Evolutionary conservation across 2,888 invertebrate species (phyloP).

Genomic region (Scaptomyza polygonia): DNA sequence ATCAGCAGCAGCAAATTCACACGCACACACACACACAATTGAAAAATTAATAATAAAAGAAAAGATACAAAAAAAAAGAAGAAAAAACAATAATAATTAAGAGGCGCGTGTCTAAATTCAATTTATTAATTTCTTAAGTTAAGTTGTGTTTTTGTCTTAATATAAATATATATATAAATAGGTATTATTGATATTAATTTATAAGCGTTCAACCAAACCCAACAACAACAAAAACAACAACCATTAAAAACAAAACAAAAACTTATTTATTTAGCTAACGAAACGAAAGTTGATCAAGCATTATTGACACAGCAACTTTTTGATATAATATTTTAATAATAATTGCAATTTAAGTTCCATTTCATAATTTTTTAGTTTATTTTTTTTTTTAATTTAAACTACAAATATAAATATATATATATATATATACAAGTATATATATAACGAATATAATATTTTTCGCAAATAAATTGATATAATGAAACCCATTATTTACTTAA

Average conservation of each 20-base stretch:
- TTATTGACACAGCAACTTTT: too few relatives aligned
- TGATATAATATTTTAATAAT: constrained; percentile 32
- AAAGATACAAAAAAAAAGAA: neutral
- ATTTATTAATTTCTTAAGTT: constrained; percentile 44
- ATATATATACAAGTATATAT: constrained; percentile 5
- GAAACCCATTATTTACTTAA: constrained; percentile 39
- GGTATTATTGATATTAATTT: constrained; percentile 60
- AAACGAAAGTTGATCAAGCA: constrained; percentile 7
- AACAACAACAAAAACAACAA: neutral
- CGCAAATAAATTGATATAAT: constrained; percentile 55
- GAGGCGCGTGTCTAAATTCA: constrained; percentile 40
- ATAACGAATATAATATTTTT: constrained; percentile 47
- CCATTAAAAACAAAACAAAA: neutral
- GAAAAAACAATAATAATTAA: constrained; percentile 17
- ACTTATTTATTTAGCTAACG: constrained; percentile 46
- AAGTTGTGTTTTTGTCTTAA: constrained; percentile 50
- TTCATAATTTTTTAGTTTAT: constrained; percentile 56
- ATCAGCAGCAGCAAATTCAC: constrained; percentile 21
- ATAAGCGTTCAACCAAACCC: constrained; percentile 38
- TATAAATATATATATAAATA: constrained; percentile 22
- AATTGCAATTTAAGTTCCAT: constrained; percentile 55
- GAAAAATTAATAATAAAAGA: neutral
- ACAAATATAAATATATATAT: constrained; percentile 24
- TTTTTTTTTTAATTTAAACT: constrained; percentile 30
- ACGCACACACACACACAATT: constrained; percentile 3